Base-by-base conservation (phyloP, 2,113 vertebrate genomes). In the Isurus oxyrinchus region DNA sequence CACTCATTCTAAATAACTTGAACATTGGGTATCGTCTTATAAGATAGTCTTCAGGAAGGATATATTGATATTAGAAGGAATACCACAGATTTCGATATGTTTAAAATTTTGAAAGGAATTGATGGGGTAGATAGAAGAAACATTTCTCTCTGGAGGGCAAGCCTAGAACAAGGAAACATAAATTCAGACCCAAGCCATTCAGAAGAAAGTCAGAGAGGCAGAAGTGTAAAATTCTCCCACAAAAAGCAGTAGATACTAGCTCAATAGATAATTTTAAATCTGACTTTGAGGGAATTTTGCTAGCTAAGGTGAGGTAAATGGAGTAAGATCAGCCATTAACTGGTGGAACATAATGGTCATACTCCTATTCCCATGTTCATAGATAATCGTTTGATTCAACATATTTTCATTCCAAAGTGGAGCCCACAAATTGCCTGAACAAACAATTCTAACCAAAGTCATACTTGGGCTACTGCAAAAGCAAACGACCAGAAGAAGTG, bases 241-340 rank as follows among this genome's bases (percentile, higher is more conserved):
- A 19, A 40, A 87, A 40, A 40, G 14, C 57, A 40, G n/a, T 21
- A 40, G 31, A 57, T 8, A 25, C 59, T 19, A 63, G 31, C 72
- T 93, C 35, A 61, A 93, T 90, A 57, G 31, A 90, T 57, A 57
- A 90, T 93, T 35, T 61, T 61, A 93, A 90, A 57, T 88, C 86
- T 16, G 57, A 61, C 57, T 35, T 35, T 76, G 72, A n/a, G 11
- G 35, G 63, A 66, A 61, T 16, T 27, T 35, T 93, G 13, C 31
- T 7, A 57, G 16, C 31, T 25, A 90, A 90, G 35, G 35, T 61
- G 19, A 14, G 44, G 16, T 40, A 35, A 57, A 61, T 63, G 79
- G 79, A 61, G 8, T 44, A 61, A 35, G 35, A 59, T 16, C 87
- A 91, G 35, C 11, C 88, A 91, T 40, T 84, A 16, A 44, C 13